Conservation (phyloP, 2,797 vertebrate species). For the Coilia nasus region DNA sequence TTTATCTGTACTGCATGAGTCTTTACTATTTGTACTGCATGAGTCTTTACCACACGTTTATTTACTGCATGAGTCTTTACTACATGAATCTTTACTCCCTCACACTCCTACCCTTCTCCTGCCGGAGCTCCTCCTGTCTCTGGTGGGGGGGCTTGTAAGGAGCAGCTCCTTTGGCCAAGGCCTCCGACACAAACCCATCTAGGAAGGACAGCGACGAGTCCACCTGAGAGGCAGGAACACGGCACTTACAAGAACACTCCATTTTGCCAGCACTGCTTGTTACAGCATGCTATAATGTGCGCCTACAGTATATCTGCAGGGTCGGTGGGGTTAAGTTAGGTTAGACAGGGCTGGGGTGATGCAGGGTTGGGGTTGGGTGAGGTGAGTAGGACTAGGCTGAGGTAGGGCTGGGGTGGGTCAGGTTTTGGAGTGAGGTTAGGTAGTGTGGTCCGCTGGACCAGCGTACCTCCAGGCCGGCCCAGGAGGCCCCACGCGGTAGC, state of each 20-base stretch:
- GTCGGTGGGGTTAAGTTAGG: no score
- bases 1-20: no score
- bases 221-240: conserved; percentile 73
- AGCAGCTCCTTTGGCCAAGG: conserved; percentile 85
- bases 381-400: no score
- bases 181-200: conserved; percentile 94
- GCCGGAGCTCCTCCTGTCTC: conserved; percentile 89
- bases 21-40: no score
- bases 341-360: no score
- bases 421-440: no score
- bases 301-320: no score
- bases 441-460: neutral
- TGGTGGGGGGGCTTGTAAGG: conserved; percentile 96
- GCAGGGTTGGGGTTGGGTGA: no score
- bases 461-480: conserved; percentile 82
- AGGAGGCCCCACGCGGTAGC: conserved; percentile 72
- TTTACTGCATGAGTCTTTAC: no score
- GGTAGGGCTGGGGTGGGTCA: no score
- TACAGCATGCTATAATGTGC: neutral
- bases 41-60: no score
- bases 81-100: no score
- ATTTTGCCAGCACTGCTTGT: neutral
- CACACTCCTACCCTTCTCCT: conserved; percentile 82
- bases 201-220: conserved; percentile 96
- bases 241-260: neutral